Conservation (phyloP, 2,797 vertebrate species). For the Morelia viridis region DNA sequence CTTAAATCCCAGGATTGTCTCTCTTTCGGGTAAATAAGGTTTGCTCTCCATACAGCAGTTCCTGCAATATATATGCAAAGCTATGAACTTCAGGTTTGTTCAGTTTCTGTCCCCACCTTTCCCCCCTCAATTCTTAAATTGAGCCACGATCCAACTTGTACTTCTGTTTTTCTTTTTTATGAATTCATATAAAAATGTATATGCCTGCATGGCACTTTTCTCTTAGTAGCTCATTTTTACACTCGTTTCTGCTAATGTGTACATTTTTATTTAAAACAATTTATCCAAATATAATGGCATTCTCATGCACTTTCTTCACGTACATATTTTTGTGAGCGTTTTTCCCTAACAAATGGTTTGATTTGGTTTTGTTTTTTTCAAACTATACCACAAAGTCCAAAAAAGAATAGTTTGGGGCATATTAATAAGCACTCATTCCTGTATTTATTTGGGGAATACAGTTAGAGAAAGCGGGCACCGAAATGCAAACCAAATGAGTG, state of each 20-base stretch:
- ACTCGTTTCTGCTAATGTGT: background rate
- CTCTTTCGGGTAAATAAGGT: background rate
- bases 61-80: background rate
- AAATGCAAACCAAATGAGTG: background rate
- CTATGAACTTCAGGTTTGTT: background rate
- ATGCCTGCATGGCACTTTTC: background rate
- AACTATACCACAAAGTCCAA: background rate
- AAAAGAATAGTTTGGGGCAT: background rate
- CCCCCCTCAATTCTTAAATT: background rate
- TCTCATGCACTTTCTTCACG: background rate
- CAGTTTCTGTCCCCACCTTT: background rate
- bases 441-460: background rate
- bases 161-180: background rate
- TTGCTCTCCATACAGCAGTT: background rate
- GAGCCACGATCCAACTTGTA: background rate
- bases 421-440: background rate
- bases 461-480: background rate
- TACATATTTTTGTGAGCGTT: background rate
- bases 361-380: background rate
- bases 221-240: background rate
- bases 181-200: background rate
- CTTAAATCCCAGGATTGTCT: background rate
- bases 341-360: background rate
- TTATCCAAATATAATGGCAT: background rate
- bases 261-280: background rate